A percentile compares a stretch with the other conserved stretches of the same genome.
These are phyloP conservation scores for Ia io DNA, from an alignment of 2,113 vertebrate species.

Conservation along the genomic window DNA sequence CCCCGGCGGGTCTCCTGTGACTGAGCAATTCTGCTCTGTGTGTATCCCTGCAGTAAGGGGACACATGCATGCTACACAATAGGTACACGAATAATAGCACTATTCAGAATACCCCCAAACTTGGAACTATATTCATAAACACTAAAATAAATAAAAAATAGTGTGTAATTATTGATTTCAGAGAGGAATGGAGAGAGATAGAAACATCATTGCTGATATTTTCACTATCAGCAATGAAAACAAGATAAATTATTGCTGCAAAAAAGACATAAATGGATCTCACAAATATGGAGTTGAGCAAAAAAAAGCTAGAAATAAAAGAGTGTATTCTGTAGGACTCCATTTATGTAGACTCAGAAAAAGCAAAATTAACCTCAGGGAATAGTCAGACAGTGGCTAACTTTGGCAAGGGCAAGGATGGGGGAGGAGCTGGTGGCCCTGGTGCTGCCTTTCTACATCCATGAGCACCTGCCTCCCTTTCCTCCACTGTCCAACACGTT, in stretches of 20 bases:
- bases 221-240: background rate
- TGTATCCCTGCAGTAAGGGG: background rate
- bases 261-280: background rate
- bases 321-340: background rate
- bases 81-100: background rate
- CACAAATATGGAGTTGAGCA: background rate
- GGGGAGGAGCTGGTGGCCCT: fast-evolving
- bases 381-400: background rate
- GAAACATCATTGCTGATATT: too few species aligned
- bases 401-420: fast-evolving
- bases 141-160: background rate
- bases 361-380: background rate
- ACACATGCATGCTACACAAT: background rate
- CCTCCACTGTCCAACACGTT: background rate
- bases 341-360: background rate
- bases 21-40: background rate
- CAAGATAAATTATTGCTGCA: background rate
- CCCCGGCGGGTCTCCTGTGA: background rate
- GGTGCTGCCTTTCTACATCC: background rate
- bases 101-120: background rate
- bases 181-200: too few species aligned
- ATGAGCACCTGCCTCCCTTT: background rate
- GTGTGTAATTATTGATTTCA: background rate
- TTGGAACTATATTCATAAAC: background rate
- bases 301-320: background rate